A percentile compares a stretch with the other conserved stretches of the same genome.
phyloP scores from a whole-genome alignment of 2,113 vertebrate genomes.

The Probosciger aterrimus region DNA sequence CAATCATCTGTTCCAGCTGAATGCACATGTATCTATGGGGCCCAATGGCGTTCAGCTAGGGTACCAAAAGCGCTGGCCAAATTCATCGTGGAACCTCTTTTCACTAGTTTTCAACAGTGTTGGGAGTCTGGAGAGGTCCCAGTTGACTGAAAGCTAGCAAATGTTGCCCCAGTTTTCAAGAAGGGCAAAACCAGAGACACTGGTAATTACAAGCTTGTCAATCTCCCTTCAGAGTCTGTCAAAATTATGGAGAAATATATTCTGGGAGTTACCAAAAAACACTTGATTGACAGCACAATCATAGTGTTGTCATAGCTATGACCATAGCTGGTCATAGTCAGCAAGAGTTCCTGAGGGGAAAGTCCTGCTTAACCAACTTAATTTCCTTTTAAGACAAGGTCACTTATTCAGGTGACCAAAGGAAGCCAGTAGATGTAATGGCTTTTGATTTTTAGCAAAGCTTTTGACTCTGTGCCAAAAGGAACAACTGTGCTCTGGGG shows the following conservation, averaged over 20 bases:
- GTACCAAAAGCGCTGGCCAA: neutral
- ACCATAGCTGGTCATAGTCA: neutral
- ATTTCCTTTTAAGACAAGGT: neutral
- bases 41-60: neutral
- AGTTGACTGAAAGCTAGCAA: neutral
- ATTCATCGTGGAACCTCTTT: neutral
- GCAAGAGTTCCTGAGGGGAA: rapidly evolving
- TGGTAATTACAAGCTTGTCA: neutral
- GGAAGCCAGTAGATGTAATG: neutral
- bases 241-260: neutral
- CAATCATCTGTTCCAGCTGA: neutral
- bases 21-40: rapidly evolving
- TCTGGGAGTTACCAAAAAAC: neutral
- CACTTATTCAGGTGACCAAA: neutral
- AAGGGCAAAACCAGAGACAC: neutral
- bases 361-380: neutral
- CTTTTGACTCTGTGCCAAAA: neutral
- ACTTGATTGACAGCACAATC: neutral
- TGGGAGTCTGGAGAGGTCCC: neutral
- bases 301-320: too few relatives aligned
- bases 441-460: neutral
- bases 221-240: neutral
- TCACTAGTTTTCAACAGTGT: neutral
- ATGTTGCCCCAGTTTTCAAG: neutral
- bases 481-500: rapidly evolving